Conservation (phyloP, 2,888 invertebrate species). For the Trimorus sp. region DNA sequence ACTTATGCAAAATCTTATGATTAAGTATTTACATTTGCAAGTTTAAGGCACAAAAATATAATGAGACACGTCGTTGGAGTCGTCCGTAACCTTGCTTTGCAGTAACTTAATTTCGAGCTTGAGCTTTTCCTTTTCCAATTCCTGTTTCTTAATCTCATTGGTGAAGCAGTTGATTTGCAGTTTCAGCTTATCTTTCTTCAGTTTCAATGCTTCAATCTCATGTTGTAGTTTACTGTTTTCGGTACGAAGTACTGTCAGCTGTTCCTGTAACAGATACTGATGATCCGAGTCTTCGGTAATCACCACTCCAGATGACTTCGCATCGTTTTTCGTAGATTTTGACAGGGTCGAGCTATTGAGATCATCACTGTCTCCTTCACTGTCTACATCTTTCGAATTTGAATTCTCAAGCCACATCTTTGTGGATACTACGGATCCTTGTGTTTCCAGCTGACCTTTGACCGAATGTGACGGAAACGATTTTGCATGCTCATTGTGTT, state of each 20-base stretch:
- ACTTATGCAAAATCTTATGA: neutral
- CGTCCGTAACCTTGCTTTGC: slow-evolving; percentile 77
- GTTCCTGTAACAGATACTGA: slow-evolving; percentile 74
- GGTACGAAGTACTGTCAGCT: slow-evolving; percentile 77
- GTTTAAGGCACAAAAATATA: slow-evolving; percentile 77
- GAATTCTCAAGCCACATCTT: slow-evolving; percentile 76
- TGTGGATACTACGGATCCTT: slow-evolving; percentile 72
- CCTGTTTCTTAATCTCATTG: slow-evolving; percentile 77
- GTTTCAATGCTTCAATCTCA: slow-evolving; percentile 78
- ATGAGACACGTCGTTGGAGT: slow-evolving; percentile 77
- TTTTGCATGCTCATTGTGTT: slow-evolving; percentile 19
- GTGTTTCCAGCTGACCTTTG: slow-evolving; percentile 69
- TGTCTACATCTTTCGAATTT: slow-evolving; percentile 70
- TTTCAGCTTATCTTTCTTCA: slow-evolving; percentile 78
- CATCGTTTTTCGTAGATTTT: slow-evolving; percentile 40
- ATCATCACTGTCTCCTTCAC: slow-evolving; percentile 70
- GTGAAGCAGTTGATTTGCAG: slow-evolving; percentile 78
- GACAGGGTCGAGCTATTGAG: slow-evolving; percentile 47
- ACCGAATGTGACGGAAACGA: slow-evolving; percentile 62
- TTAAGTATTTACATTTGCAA: neutral
- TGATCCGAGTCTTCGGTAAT: slow-evolving; percentile 75
- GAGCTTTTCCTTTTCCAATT: slow-evolving; percentile 78
- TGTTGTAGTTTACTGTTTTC: slow-evolving; percentile 77
- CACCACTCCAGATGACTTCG: slow-evolving; percentile 68
- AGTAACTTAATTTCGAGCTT: slow-evolving; percentile 78